Conservation (phyloP, 2,113 vertebrate species). For the Caranx ignobilis region DNA sequence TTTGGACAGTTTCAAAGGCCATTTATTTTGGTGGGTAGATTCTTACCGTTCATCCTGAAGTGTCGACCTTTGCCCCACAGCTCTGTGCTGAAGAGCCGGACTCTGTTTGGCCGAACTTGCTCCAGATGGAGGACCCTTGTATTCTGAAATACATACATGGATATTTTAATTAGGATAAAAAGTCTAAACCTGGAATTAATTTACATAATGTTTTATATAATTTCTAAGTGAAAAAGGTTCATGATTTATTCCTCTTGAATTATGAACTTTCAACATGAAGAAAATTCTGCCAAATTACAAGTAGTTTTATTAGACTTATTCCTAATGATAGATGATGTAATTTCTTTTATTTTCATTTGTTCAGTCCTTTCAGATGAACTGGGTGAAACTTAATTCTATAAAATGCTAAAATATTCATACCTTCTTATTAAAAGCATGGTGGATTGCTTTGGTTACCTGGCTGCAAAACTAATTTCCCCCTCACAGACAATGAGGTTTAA, state of each 20-base stretch:
- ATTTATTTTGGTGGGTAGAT: background rate
- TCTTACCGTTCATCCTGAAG: conserved; percentile 80
- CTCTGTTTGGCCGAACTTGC: conserved; percentile 95
- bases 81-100: conserved; percentile 92
- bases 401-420: conserved; percentile 40
- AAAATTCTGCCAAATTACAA: background rate
- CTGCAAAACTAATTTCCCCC: conserved; percentile 11
- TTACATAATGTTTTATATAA: background rate
- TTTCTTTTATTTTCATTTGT: conserved; percentile 27
- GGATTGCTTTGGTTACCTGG: conserved; percentile 17
- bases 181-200: background rate
- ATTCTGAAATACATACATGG: conserved; percentile 82
- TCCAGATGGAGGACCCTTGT: conserved; percentile 93
- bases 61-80: conserved; percentile 81
- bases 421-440: conserved; percentile 1
- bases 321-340: background rate
- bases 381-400: background rate
- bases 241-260: too few relatives aligned
- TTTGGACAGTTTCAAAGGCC: too few relatives aligned
- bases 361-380: background rate
- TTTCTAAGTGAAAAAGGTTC: background rate
- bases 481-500: background rate
- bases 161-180: background rate
- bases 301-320: background rate
- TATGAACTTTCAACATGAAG: too few relatives aligned